A percentile compares a stretch with the other conserved stretches of the same genome.
Conservation (phyloP, 2,888 invertebrate genomes). For the Theristus sp. region DNA sequence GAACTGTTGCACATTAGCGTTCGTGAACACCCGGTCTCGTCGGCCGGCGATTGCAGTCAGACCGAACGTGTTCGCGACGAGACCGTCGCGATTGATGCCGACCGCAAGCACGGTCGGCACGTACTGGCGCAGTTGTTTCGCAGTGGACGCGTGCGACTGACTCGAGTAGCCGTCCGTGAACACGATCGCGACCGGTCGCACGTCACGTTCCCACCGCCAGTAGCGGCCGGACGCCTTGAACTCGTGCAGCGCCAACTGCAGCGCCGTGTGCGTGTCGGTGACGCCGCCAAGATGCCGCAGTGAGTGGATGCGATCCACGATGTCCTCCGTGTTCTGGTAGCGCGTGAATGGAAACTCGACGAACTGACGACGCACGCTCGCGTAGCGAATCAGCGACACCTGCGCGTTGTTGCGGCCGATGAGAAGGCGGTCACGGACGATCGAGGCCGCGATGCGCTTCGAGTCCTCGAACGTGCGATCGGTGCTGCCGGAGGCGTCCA, state of each 20-base stretch:
- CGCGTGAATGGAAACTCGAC: neutral
- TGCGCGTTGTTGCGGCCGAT: neutral
- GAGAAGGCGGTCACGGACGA: neutral
- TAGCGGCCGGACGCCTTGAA: neutral
- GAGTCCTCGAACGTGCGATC: neutral
- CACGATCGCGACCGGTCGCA: neutral
- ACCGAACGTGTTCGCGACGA: neutral
- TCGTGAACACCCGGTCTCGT: neutral
- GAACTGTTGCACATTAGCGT: neutral
- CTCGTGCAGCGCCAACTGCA: neutral
- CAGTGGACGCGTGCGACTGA: neutral
- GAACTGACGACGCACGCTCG: neutral
- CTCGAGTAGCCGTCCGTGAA: neutral
- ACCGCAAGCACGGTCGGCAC: neutral
- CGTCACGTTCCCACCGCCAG: neutral
- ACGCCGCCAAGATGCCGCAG: neutral
- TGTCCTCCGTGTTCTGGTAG: neutral
- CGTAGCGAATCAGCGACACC: neutral
- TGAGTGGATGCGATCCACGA: neutral
- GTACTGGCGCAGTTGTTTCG: neutral
- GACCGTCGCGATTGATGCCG: neutral
- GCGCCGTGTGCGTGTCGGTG: neutral
- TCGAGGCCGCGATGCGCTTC: neutral
- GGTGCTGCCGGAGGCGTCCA: neutral
- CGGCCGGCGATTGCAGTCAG: neutral